Base-by-base conservation (phyloP, 2,113 vertebrate species). In the Campylorhamphus procurvoides region DNA sequence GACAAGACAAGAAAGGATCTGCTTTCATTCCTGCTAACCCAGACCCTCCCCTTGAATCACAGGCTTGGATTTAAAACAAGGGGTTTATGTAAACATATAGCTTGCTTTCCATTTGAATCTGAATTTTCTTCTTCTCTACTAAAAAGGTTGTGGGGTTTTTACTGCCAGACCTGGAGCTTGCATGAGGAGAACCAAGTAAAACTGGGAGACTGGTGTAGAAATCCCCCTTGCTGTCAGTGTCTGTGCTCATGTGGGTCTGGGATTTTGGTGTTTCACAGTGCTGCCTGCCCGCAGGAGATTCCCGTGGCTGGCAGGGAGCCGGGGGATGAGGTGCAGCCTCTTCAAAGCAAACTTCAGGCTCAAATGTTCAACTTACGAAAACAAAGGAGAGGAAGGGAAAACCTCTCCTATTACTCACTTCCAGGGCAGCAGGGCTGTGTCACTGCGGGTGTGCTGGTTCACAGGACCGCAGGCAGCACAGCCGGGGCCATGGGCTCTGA, bases 41-140 rank as follows among this genome's bases (percentile, higher is more conserved):
- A 31, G 92, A 68, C 69, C 90, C 77, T 91, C 67, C 94, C 92
- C 53, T 76, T 90, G 92, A 83, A 96, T 90, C 95, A 96, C 82
- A 58, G 66, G 27, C 53, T 85, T 62, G 82, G 53, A 78, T 90
- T 44, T 13, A 69, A 75, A 94, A 18, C 46, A 66, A 39, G 46
- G 73, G 31, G n/a, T 91, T 96, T 69, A 56, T 77, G 28, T 85
- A 95, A 97, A 95, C 58, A 46, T 79, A 69, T 49, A 90, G 49
- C 37, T 49, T 46, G 40, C 27, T 91, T 79, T 93, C 85, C 49
- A 3, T 53, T 59, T 73, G 46, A 73, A 85, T 46, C n/a, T 53
- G 5, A 58, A 46, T 18, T 58, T 94, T 35, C 33, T 81, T 69
- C 63, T 74, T 72, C 27, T 52, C 49, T 60, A 0, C 55, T 63